Evolutionary conservation across 2,888 invertebrate species (phyloP).

Genomic region (Trissolcus japonicus): DNA sequence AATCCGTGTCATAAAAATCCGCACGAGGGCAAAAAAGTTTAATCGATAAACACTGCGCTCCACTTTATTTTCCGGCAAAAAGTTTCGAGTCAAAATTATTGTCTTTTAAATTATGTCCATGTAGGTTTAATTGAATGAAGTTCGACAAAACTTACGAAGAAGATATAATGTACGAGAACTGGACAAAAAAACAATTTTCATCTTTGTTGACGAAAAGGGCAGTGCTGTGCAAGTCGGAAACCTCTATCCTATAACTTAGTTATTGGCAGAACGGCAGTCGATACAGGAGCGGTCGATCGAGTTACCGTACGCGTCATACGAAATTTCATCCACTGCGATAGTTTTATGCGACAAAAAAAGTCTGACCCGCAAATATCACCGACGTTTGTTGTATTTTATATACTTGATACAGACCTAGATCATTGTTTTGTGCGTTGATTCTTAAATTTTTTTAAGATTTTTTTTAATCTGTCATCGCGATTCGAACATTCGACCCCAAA

Average conservation of each 20-base stretch:
- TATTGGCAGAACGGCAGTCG: slow-evolving; percentile 63
- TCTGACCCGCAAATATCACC: slow-evolving; percentile 18
- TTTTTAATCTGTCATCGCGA: too few species aligned
- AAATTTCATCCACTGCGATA: slow-evolving; percentile 31
- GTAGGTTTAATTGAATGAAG: slow-evolving; percentile 22
- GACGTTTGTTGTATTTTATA: neutral
- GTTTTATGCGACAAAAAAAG: slow-evolving; percentile 38
- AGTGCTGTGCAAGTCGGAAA: slow-evolving; percentile 30
- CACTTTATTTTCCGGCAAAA: neutral
- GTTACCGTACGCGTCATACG: slow-evolving; percentile 58
- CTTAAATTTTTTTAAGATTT: too few species aligned
- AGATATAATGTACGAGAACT: neutral
- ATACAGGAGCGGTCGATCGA: slow-evolving; percentile 64
- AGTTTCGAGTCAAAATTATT: slow-evolving; percentile 4
- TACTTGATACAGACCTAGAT: too few species aligned
- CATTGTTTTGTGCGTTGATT: too few species aligned
- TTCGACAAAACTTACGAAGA: slow-evolving; percentile 13
- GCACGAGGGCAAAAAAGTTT: slow-evolving; percentile 16
- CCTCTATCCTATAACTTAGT: slow-evolving; percentile 63
- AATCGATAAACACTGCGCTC: slow-evolving; percentile 17
- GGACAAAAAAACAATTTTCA: slow-evolving; percentile 44
- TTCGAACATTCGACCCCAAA: too few species aligned
- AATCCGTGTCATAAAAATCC: slow-evolving; percentile 26
- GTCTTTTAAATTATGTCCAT: slow-evolving; percentile 18
- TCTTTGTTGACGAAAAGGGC: slow-evolving; percentile 38